phyloP scores from a whole-genome alignment of 2,113 vertebrate species.

The Aythya baeri region DNA sequence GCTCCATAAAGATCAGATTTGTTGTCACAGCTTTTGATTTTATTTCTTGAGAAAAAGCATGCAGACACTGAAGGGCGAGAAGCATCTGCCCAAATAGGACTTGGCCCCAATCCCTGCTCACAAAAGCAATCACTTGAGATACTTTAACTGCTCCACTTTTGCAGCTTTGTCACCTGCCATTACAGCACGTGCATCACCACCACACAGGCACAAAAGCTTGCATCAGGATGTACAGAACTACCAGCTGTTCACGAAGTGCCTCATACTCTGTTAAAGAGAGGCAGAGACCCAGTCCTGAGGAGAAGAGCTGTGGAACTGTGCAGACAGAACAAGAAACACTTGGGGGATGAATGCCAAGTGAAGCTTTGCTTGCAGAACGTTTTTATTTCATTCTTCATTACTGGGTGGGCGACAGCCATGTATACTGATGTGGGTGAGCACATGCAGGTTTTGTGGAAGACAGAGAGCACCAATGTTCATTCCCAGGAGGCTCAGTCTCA shows the following conservation, averaged over 20 bases:
- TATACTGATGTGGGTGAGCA: background rate
- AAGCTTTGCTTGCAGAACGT: background rate
- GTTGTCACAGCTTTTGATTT: constrained; percentile 2
- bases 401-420: background rate
- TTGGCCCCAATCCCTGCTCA: background rate
- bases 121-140: background rate
- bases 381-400: background rate
- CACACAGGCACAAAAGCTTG: background rate
- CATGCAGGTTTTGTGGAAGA: constrained; percentile 14
- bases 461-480: background rate
- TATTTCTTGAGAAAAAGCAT: background rate
- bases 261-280: background rate
- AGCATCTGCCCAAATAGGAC: background rate
- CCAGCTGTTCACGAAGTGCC: background rate
- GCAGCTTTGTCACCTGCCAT: background rate
- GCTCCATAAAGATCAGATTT: background rate
- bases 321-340: background rate
- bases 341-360: background rate
- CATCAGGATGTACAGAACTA: background rate
- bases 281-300: background rate
- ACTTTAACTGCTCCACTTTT: background rate
- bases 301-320: background rate
- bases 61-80: background rate
- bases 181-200: background rate
- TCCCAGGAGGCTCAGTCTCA: constrained; percentile 13